A percentile compares a stretch with the other conserved stretches of the same genome.
Evolutionary conservation across 2,113 vertebrate genomes (phyloP).

Genomic region (Puffinus mauretanicus): DNA sequence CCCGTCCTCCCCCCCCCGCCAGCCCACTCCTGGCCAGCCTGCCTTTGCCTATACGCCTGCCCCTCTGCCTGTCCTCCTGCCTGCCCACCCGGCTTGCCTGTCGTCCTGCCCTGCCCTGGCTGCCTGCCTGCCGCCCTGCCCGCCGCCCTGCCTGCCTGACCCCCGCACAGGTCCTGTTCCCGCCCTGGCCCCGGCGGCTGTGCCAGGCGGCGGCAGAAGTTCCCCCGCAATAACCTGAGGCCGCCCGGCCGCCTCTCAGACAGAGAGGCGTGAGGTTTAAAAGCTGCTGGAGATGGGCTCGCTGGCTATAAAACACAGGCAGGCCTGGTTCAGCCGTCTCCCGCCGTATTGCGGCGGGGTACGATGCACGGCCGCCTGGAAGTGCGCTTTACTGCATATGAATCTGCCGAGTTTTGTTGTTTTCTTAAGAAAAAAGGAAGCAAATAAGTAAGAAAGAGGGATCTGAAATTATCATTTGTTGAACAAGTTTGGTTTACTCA

Average conservation of each 20-base stretch:
- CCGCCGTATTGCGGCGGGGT: fast-evolving
- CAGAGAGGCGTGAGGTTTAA: neutral
- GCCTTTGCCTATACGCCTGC: too few relatives aligned
- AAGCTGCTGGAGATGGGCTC: fast-evolving
- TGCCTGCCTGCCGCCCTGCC: neutral
- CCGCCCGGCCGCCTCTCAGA: too few relatives aligned
- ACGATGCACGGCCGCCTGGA: fast-evolving
- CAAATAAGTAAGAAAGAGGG: neutral
- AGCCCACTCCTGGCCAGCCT: neutral
- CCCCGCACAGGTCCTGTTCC: neutral
- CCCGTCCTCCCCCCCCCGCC: too few relatives aligned
- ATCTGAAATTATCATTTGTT: neutral
- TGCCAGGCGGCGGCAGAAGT: neutral
- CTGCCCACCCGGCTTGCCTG: too few relatives aligned
- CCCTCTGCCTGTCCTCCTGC: too few relatives aligned
- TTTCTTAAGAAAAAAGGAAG: neutral
- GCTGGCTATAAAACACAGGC: fast-evolving
- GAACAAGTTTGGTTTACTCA: neutral
- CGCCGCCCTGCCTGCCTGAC: neutral
- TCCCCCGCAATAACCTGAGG: neutral
- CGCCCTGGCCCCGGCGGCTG: too few relatives aligned
- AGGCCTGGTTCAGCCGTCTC: fast-evolving
- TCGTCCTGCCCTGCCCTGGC: neutral
- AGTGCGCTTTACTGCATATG: fast-evolving
- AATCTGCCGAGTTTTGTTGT: neutral